Percentiles rank a stretch among this genome's conserved stretches.
These are phyloP conservation scores for Tetropium fuscum DNA, from an alignment of 2,888 invertebrate species.

Conservation along the genomic window DNA sequence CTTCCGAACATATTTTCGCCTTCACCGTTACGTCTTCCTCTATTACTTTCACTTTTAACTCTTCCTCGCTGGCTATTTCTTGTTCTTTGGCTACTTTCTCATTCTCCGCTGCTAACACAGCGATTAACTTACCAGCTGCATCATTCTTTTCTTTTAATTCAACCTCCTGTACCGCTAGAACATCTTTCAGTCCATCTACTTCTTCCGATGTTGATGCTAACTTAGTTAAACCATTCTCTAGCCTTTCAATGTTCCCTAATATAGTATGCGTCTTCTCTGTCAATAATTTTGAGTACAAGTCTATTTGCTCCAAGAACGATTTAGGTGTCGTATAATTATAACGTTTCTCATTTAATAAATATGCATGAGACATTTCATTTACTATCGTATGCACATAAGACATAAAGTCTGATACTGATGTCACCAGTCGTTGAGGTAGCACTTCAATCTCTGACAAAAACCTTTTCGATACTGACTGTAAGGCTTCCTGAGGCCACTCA, in stretches of 20 bases:
- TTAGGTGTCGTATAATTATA: slow-evolving; percentile 98
- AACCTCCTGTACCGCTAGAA: slow-evolving; percentile 72
- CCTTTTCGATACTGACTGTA: slow-evolving; percentile 87
- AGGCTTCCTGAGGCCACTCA: slow-evolving; percentile 94
- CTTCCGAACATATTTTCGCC: slow-evolving; percentile 87
- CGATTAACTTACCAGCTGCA: slow-evolving; percentile 89
- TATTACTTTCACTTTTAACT: slow-evolving; percentile 89
- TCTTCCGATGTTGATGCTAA: slow-evolving; percentile 87
- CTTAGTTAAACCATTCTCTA: slow-evolving; percentile 91
- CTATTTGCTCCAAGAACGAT: slow-evolving; percentile 93
- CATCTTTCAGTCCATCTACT: slow-evolving; percentile 85
- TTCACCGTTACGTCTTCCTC: slow-evolving; percentile 89
- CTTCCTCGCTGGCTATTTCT: slow-evolving; percentile 84
- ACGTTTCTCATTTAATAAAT: slow-evolving; percentile 86
- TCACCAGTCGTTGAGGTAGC: slow-evolving; percentile 73
- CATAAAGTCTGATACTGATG: slow-evolving; percentile 87
- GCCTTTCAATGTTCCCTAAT: slow-evolving; percentile 79
- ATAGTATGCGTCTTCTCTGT: slow-evolving; percentile 77
- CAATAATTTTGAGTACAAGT: slow-evolving; percentile 81
- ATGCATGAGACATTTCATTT: slow-evolving; percentile 84
- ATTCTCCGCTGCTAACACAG: slow-evolving; percentile 89
- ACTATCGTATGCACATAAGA: slow-evolving; percentile 90
- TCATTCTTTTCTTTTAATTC: slow-evolving; percentile 89
- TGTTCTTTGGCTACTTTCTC: slow-evolving; percentile 92
- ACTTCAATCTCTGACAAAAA: slow-evolving; percentile 84